A percentile compares a stretch with the other conserved stretches of the same genome.
phyloP scores from a whole-genome alignment of 2,113 vertebrate species.

The Otolemur garnettii region DNA sequence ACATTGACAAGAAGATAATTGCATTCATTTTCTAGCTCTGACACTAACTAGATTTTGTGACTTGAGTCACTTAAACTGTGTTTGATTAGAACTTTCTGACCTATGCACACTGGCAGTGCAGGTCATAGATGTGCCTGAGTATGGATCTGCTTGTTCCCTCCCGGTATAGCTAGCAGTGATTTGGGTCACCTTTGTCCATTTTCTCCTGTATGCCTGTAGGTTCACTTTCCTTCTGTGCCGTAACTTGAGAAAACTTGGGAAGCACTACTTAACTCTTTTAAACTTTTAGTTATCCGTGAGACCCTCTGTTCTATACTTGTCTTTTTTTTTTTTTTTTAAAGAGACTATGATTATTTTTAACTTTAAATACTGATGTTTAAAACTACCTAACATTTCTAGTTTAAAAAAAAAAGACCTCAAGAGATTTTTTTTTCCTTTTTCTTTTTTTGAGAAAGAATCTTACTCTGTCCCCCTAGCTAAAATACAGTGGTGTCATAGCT shows the following conservation, averaged over 20 bases:
- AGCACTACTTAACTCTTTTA: neutral
- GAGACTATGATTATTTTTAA: slow-evolving; percentile 64
- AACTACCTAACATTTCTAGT: neutral
- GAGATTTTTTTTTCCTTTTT: too few relatives aligned
- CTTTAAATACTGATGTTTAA: slow-evolving; percentile 62
- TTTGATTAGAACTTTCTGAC: neutral
- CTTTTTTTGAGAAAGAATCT: too few relatives aligned
- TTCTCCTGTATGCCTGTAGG: neutral
- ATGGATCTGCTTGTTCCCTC: neutral
- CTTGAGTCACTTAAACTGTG: neutral
- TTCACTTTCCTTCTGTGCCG: neutral
- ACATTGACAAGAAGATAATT: slow-evolving; percentile 9
- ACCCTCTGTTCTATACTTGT: neutral
- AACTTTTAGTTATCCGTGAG: slow-evolving; percentile 2
- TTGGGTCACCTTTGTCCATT: neutral
- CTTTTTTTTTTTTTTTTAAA: slow-evolving; percentile 21
- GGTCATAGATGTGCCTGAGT: neutral
- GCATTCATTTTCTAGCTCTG: slow-evolving; percentile 11
- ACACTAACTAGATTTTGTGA: slow-evolving; percentile 43
- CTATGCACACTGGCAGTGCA: neutral
- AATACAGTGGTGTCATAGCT: too few relatives aligned
- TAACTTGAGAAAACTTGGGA: neutral
- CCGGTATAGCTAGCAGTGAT: neutral
- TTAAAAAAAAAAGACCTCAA: slow-evolving; percentile 26
- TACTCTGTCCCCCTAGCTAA: too few relatives aligned